Conservation (phyloP, 2,113 vertebrate genomes). For the Neogobius melanostomus region DNA sequence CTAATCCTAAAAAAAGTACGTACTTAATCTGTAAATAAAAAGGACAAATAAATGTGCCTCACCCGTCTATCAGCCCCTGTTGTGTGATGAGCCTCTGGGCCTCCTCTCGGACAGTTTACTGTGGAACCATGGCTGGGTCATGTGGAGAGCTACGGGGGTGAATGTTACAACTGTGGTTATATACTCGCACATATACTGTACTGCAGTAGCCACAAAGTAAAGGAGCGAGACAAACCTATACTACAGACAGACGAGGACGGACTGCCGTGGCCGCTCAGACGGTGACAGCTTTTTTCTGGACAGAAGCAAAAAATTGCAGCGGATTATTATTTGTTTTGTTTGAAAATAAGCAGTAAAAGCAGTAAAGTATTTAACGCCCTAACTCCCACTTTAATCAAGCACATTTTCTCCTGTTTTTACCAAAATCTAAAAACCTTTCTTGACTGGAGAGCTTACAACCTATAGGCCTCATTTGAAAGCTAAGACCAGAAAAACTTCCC, state of each 20-base stretch:
- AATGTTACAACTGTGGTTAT: not conserved
- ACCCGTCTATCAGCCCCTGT: slow-evolving; percentile 95
- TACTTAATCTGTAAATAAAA: not conserved
- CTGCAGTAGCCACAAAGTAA: not conserved
- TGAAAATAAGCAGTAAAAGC: not conserved
- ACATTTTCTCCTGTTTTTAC: too few relatives aligned
- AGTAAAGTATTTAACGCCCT: not conserved
- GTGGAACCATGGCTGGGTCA: slow-evolving; percentile 95
- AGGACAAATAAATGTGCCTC: slow-evolving; percentile 19
- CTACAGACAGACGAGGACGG: slow-evolving; percentile 79
- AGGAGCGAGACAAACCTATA: slow-evolving; percentile 78
- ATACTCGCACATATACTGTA: not conserved
- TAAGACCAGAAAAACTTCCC: too few relatives aligned
- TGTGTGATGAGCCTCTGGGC: slow-evolving; percentile 90
- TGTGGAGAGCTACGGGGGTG: slow-evolving; percentile 81
- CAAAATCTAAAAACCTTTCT: too few relatives aligned
- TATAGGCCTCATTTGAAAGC: too few relatives aligned
- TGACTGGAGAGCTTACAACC: too few relatives aligned
- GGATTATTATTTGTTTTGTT: not conserved
- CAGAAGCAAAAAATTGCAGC: slow-evolving; percentile 1
- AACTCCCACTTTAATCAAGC: too few relatives aligned
- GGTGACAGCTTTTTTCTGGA: slow-evolving; percentile 89
- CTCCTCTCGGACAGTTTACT: slow-evolving; percentile 93
- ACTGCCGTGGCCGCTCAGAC: slow-evolving; percentile 86
- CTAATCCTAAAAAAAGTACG: too few relatives aligned